phyloP scores from a whole-genome alignment of 2,888 invertebrate genomes.

The Synanthedon formicaeformis region DNA sequence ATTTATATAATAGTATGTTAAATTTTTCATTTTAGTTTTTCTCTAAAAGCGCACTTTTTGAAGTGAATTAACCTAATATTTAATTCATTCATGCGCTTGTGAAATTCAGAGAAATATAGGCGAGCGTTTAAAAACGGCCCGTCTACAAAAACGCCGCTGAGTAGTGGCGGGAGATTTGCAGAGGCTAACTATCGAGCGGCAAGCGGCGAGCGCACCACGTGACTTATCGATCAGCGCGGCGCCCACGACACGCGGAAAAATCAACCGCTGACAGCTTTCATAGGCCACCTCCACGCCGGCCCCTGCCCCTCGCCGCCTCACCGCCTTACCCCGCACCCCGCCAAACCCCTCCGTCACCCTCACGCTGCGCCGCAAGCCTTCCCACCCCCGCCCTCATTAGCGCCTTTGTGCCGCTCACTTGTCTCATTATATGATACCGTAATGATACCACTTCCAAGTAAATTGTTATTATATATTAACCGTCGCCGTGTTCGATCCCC shows the following conservation, averaged over 20 bases:
- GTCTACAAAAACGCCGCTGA: slow-evolving; percentile 4
- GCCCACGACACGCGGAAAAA: slow-evolving; percentile 70
- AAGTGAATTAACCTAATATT: too few species aligned
- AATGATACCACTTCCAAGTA: slow-evolving; percentile 58
- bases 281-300: slow-evolving; percentile 42
- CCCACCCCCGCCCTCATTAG: slow-evolving; percentile 57
- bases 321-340: slow-evolving; percentile 26
- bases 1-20: too few species aligned
- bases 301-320: slow-evolving; percentile 18
- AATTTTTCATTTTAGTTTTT: too few species aligned
- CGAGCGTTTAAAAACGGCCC: neutral
- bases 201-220: slow-evolving; percentile 30
- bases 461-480: slow-evolving; percentile 29
- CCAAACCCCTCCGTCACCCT: slow-evolving; percentile 11
- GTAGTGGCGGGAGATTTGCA: slow-evolving; percentile 58
- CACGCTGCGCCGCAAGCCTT: slow-evolving; percentile 9
- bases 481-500: slow-evolving; percentile 3
- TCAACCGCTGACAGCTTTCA: slow-evolving; percentile 70
- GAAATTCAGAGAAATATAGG: neutral
- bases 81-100: too few species aligned
- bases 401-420: slow-evolving; percentile 67
- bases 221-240: slow-evolving; percentile 69
- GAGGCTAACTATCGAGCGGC: slow-evolving; percentile 55
- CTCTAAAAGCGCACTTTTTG: too few species aligned
- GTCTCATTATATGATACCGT: slow-evolving; percentile 60